Conservation (phyloP, 92 coral and sea anemone species). For the Isaurus tuberculatus region DNA sequence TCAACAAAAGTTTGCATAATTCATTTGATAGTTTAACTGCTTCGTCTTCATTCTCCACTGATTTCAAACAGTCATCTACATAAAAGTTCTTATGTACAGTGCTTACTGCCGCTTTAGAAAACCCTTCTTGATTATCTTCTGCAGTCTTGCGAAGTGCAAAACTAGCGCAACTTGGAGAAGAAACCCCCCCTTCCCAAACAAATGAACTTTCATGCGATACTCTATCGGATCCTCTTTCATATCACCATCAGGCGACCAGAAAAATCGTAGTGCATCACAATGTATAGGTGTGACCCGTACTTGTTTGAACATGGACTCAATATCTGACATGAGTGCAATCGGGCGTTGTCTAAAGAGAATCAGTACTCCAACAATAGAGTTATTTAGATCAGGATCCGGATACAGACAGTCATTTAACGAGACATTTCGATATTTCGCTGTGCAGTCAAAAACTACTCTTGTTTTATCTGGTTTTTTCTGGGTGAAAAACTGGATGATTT, state of each 20-base stretch:
- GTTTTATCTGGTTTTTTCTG: neutral
- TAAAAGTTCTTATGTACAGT: neutral
- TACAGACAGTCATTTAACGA: too few species aligned
- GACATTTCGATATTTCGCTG: neutral
- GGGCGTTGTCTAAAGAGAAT: neutral
- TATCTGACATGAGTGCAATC: neutral
- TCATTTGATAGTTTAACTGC: neutral
- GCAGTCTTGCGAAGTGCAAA: slow-evolving; percentile 41
- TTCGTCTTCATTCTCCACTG: slow-evolving; percentile 7
- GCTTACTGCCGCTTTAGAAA: neutral
- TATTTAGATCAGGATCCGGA: neutral
- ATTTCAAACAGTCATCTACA: slow-evolving; percentile 1
- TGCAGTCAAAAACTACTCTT: neutral
- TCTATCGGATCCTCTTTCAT: neutral
- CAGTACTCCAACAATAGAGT: neutral
- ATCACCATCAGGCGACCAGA: neutral
- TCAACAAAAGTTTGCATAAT: neutral
- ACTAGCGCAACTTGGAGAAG: slow-evolving; percentile 28
- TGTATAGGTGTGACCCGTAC: slow-evolving; percentile 8
- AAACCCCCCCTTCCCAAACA: neutral
- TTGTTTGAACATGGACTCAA: slow-evolving; percentile 9
- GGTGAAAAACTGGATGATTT: slow-evolving; percentile 4
- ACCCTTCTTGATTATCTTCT: neutral
- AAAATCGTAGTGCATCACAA: neutral
- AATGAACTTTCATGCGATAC: neutral